phyloP scores from a whole-genome alignment of 2,797 vertebrate genomes.

The Cyprinella venusta region DNA sequence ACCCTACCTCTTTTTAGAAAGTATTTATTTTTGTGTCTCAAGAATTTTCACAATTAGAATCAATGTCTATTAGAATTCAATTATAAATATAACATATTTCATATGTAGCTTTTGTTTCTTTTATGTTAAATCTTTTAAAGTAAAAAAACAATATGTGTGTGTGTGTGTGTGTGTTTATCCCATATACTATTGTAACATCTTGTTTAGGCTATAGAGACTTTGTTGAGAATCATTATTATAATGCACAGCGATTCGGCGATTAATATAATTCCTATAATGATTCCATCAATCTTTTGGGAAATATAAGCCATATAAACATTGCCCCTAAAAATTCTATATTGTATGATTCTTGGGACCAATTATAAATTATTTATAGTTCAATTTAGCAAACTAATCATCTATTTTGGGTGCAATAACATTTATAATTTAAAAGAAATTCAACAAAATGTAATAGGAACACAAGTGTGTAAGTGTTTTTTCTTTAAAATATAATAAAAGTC shows the following conservation, averaged over 20 bases:
- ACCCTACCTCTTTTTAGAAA: conserved; percentile 55
- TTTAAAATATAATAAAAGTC: background rate
- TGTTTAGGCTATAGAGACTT: background rate
- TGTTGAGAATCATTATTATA: background rate
- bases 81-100: background rate
- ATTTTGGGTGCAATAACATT: background rate
- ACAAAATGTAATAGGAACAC: background rate
- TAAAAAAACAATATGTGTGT: conserved; percentile 52
- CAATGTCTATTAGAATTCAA: conserved; percentile 4
- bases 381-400: background rate
- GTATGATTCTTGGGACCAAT: conserved; percentile 9
- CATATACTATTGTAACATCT: conserved; percentile 12
- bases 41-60: conserved; percentile 18
- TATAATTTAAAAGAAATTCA: background rate
- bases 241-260: background rate
- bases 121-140: conserved; percentile 44
- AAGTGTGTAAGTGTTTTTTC: background rate
- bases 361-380: conserved; percentile 4
- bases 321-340: background rate
- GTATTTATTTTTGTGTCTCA: conserved; percentile 67
- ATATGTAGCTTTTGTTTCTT: conserved; percentile 16
- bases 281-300: conserved; percentile 19
- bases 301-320: conserved; percentile 39
- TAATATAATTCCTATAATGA: background rate
- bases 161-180: conserved; percentile 22